Percentiles rank a stretch among this genome's conserved stretches.
Conservation (phyloP, 1,140 invertebrate genomes). For the Pseudomyrmex pallidus region DNA sequence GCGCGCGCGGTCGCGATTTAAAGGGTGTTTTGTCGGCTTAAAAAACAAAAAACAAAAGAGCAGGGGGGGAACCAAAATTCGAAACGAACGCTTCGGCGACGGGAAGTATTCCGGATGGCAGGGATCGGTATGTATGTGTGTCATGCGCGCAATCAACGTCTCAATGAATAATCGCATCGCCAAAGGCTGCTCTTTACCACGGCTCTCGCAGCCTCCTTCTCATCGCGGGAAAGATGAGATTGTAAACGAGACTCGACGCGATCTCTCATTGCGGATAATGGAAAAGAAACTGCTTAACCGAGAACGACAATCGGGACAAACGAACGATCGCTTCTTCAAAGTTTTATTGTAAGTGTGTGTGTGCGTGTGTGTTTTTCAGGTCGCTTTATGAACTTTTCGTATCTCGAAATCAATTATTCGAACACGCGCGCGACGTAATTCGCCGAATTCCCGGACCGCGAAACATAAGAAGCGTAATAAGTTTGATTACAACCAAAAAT, state of each 20-base stretch:
- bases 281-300: not conserved
- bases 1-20: constrained; percentile 8
- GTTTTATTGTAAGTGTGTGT: too few relatives aligned
- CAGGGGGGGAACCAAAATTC: constrained; percentile 52
- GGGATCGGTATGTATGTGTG: constrained; percentile 57
- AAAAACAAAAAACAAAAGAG: not conserved
- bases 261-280: not conserved
- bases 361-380: too few relatives aligned
- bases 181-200: constrained; percentile 46
- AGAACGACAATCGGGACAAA: not conserved
- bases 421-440: not conserved
- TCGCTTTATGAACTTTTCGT: too few relatives aligned
- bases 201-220: constrained; percentile 41
- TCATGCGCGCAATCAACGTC: constrained; percentile 69
- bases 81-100: constrained; percentile 5
- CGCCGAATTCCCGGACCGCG: not conserved
- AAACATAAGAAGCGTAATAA: constrained; percentile 17
- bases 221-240: constrained; percentile 34
- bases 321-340: too few relatives aligned
- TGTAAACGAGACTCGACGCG: constrained; percentile 55
- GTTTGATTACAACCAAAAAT: constrained; percentile 14
- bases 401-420: not conserved
- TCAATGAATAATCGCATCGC: constrained; percentile 67
- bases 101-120: constrained; percentile 1
- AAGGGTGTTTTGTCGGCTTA: constrained; percentile 1